Evolutionary conservation across 2,797 vertebrate genomes (phyloP).

Genomic region (Anguilla pacifica): DNA sequence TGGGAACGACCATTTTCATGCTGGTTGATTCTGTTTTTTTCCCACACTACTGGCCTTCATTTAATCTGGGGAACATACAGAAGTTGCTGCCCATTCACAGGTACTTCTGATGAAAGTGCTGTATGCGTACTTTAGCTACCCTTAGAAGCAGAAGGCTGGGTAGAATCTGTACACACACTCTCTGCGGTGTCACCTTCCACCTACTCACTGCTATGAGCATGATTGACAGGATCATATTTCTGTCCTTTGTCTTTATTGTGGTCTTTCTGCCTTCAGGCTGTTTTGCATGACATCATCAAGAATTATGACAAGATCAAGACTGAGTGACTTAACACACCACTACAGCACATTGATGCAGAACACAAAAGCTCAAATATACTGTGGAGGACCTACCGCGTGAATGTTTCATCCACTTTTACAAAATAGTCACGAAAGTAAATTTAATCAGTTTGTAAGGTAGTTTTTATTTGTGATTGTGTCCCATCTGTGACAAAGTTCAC

Average conservation of each 20-base stretch:
- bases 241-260: background rate
- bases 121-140: background rate
- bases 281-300: constrained; percentile 85
- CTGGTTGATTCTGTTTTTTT: no score
- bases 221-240: background rate
- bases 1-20: background rate
- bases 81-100: no score
- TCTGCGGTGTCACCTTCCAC: background rate
- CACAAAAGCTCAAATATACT: background rate
- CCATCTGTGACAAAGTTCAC: background rate
- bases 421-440: constrained; percentile 55
- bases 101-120: background rate
- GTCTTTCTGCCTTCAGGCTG: constrained; percentile 66
- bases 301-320: constrained; percentile 90
- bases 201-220: background rate
- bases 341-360: constrained; percentile 14
- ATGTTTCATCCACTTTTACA: constrained; percentile 52
- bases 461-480: constrained; percentile 10
- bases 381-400: background rate
- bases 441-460: background rate
- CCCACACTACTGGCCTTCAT: no score
- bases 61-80: no score
- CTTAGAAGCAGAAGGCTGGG: background rate
- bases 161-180: background rate
- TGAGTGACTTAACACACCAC: constrained; percentile 38